Conservation (phyloP, 2,113 vertebrate species). For the Bufo gargarizans region DNA sequence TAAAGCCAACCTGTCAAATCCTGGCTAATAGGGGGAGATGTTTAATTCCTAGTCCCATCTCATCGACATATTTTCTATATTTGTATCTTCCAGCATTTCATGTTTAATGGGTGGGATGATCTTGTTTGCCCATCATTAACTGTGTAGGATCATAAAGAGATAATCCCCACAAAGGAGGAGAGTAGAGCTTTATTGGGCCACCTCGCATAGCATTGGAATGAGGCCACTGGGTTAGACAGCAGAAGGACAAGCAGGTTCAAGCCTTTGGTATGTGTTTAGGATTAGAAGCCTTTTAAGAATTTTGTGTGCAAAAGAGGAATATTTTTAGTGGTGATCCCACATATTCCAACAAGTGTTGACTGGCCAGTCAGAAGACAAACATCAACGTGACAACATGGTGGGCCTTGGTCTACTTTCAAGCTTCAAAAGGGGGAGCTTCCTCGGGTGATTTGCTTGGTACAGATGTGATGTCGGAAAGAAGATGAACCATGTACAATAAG, state of each 20-base stretch:
- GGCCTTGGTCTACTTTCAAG: neutral
- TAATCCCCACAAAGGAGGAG: neutral
- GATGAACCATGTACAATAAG: too few relatives aligned
- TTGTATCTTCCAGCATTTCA: neutral
- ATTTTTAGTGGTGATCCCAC: neutral
- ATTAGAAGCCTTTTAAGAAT: constrained; percentile 19
- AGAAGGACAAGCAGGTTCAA: constrained; percentile 21
- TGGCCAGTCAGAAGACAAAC: neutral
- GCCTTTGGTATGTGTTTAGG: constrained; percentile 24
- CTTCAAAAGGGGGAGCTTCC: neutral
- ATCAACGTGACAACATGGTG: neutral
- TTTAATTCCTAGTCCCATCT: neutral
- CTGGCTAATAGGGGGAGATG: neutral
- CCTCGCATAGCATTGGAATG: neutral
- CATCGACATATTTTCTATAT: neutral
- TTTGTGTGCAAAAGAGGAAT: constrained; percentile 1
- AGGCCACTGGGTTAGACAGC: constrained; percentile 1
- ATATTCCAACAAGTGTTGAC: constrained; percentile 23
- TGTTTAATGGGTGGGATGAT: neutral
- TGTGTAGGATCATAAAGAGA: neutral
- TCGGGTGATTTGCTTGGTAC: neutral
- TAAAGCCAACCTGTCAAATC: neutral
- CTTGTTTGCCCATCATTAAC: neutral
- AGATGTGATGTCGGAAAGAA: neutral
- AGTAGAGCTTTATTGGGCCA: neutral